phyloP scores from a whole-genome alignment of 2,888 invertebrate species.

The Lycaena phlaeas region DNA sequence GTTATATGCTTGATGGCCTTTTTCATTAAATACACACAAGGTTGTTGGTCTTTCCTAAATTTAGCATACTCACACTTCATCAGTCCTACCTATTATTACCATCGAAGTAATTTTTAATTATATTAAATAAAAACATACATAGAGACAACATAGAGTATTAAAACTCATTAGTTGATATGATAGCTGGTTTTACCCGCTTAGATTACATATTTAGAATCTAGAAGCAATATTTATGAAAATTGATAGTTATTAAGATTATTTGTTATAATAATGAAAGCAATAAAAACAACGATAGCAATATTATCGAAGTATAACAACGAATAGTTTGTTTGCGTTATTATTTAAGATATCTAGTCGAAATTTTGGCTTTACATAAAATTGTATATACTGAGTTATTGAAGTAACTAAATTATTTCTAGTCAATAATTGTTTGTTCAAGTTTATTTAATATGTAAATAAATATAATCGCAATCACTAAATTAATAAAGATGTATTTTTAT shows the following conservation, averaged over 20 bases:
- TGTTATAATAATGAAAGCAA: conserved; percentile 27
- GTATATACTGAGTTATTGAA: conserved; percentile 2
- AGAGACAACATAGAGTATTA: no score
- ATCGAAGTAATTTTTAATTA: neutral
- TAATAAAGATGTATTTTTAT: neutral
- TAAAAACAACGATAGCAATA: conserved; percentile 44
- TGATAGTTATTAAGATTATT: conserved; percentile 16
- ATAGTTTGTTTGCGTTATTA: conserved; percentile 35
- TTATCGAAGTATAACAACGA: conserved; percentile 50
- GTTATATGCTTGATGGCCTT: no score
- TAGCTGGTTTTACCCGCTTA: neutral
- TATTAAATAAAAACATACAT: neutral
- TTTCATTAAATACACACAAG: no score
- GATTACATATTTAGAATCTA: neutral
- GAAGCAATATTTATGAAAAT: conserved; percentile 1
- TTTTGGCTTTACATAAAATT: conserved; percentile 5
- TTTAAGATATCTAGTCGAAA: conserved; percentile 9
- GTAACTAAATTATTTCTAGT: conserved; percentile 1
- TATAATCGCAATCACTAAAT: conserved; percentile 5
- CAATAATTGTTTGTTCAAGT: neutral
- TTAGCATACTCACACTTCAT: no score
- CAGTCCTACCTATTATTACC: no score
- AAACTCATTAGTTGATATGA: neutral
- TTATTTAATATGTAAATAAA: neutral
- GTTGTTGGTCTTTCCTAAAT: no score